Conservation (phyloP, 2,888 invertebrate genomes). For the Tethea ocularis region DNA sequence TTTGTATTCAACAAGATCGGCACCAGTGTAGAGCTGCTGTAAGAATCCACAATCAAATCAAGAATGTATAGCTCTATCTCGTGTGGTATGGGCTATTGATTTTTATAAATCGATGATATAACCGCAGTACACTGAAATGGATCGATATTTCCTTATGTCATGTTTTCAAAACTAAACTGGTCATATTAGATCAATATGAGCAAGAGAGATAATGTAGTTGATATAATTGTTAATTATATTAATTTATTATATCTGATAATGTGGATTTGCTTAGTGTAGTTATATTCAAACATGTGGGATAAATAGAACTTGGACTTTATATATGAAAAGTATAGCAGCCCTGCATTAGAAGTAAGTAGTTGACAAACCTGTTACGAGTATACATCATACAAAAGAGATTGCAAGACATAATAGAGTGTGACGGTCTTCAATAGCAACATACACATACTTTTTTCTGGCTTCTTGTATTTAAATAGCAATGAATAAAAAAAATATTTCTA, state of each 20-base stretch:
- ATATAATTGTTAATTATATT: too few relatives aligned
- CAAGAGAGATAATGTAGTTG: too few relatives aligned
- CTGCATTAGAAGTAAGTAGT: not conserved
- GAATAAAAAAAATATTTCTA: too few relatives aligned
- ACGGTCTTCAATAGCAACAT: not conserved
- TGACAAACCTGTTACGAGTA: not conserved
- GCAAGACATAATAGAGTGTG: too few relatives aligned
- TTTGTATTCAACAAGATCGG: too few relatives aligned
- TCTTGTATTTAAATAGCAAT: too few relatives aligned
- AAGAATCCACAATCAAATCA: too few relatives aligned
- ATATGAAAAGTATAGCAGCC: not conserved
- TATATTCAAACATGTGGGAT: not conserved
- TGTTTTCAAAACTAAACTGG: not conserved
- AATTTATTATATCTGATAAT: conserved; percentile 10
- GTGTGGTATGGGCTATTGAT: too few relatives aligned
- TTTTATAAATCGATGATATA: not conserved
- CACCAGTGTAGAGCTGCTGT: not conserved
- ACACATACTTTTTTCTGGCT: not conserved
- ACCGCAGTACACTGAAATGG: not conserved
- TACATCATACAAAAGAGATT: too few relatives aligned
- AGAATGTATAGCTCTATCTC: too few relatives aligned
- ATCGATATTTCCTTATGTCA: not conserved
- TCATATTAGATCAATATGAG: too few relatives aligned
- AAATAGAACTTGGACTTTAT: not conserved
- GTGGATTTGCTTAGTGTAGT: conserved; percentile 11